Evolutionary conservation across 2,888 invertebrate species (phyloP).

Genomic region (Drosophila kuntzei): DNA sequence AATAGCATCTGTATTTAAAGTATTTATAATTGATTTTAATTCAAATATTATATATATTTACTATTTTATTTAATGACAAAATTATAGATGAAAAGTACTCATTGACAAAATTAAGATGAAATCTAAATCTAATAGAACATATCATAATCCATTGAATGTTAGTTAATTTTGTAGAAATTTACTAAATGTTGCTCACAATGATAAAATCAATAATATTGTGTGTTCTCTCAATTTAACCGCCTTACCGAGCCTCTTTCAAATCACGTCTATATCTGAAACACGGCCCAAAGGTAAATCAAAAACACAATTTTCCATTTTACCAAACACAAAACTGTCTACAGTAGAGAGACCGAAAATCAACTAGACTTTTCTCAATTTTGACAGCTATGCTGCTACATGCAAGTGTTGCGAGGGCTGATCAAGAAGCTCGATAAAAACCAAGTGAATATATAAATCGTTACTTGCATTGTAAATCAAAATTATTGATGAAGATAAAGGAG

Average conservation of each 20-base stretch:
- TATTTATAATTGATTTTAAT: too few relatives aligned
- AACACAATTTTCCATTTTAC: not conserved
- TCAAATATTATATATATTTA: too few relatives aligned
- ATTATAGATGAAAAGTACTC: too few relatives aligned
- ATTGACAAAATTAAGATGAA: too few relatives aligned
- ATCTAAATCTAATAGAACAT: not conserved
- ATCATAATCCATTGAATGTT: not conserved
- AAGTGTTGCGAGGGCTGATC: not conserved
- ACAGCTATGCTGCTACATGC: not conserved
- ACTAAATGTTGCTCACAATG: not conserved
- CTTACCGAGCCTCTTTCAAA: not conserved
- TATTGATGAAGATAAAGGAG: too few relatives aligned
- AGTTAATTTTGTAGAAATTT: slow-evolving; percentile 13
- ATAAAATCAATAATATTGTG: slow-evolving; percentile 4
- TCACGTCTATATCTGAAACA: not conserved
- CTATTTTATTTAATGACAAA: too few relatives aligned
- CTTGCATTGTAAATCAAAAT: too few relatives aligned
- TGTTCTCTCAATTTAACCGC: not conserved
- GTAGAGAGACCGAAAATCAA: slow-evolving; percentile 1
- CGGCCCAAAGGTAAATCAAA: not conserved
- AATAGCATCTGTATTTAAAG: not conserved
- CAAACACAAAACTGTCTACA: not conserved
- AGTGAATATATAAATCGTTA: too few relatives aligned
- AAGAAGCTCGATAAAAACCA: not conserved
- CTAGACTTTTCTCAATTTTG: not conserved